Conservation (phyloP, 1,140 invertebrate species). For the Lasioglossum albipes region DNA sequence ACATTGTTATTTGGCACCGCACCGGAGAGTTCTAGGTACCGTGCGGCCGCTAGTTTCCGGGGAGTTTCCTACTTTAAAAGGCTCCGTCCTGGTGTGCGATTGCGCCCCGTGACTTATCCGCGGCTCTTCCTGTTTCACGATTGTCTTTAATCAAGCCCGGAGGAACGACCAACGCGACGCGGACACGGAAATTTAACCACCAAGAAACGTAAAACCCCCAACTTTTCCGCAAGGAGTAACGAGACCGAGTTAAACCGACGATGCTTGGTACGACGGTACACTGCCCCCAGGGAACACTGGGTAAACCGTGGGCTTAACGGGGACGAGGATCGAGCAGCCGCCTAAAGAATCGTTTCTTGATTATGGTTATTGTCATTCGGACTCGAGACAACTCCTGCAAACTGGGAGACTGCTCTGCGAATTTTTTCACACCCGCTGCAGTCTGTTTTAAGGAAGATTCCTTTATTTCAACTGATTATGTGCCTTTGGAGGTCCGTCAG, state of each 20-base stretch:
- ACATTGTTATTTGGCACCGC: slow-evolving; percentile 81
- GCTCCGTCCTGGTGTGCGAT: slow-evolving; percentile 67
- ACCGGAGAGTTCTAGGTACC: slow-evolving; percentile 73
- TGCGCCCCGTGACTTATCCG: slow-evolving; percentile 62
- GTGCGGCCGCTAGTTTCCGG: slow-evolving; percentile 74
- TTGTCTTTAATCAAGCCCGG: slow-evolving; percentile 62
- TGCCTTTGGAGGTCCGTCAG: too few relatives aligned
- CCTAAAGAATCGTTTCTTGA: too few relatives aligned
- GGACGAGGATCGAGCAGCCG: neutral
- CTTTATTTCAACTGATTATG: too few relatives aligned
- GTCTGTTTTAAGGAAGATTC: too few relatives aligned
- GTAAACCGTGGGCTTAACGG: neutral
- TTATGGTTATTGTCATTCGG: too few relatives aligned
- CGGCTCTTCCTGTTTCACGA: slow-evolving; percentile 52
- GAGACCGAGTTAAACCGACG: neutral
- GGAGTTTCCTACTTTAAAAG: slow-evolving; percentile 79
- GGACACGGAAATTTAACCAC: slow-evolving; percentile 15
- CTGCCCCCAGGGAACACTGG: too few relatives aligned
- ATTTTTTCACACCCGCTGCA: too few relatives aligned
- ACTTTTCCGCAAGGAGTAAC: neutral
- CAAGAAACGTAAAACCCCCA: neutral
- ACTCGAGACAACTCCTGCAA: too few relatives aligned
- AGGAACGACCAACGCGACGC: neutral
- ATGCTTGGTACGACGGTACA: neutral
- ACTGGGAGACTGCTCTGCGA: too few relatives aligned